Base-by-base conservation (phyloP, 1,140 invertebrate genomes). In the Pogonus chalceus region DNA sequence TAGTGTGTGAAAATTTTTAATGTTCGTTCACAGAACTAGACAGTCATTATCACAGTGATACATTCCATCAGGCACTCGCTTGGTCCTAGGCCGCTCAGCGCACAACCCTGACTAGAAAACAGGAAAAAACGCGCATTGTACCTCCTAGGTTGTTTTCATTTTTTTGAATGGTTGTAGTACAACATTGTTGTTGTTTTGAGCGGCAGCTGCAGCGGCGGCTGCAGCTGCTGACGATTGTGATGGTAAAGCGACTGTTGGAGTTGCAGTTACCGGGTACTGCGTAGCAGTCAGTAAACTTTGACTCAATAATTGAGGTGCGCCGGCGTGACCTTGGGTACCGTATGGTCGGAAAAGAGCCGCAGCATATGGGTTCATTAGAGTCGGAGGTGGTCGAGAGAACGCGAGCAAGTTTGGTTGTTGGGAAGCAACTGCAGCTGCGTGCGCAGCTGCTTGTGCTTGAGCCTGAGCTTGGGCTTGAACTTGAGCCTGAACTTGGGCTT, bases 141-240 rank as follows among this genome's bases (percentile, higher is more conserved):
- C 57, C 52, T 56, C 70, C 81, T 88, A 90, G 63, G 85, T 87
- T 57, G 87, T 90, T 76, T 89, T 89, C 80, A 89, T 85, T 73
- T 90, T 89, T 72, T 90, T 90, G 69, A 87, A 89, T 21, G 87
- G 87, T 63, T 88, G 87, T 65, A 85, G 73, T 16, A 81, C 79
- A 49, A 85, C 82, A 22, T 76, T 76, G 50, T 75, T 73, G 53
- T 69, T 77, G 58, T 68, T 77, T 63, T 68, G 72, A 60, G 54
- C 69, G 64, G 48, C 68, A 61, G 54, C 58, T 53, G 46, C 58
- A 20, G 53, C 64, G 16, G 63, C 60, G 0, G 66, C 67, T 2
- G 63, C 64, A 0, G 65, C 56, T 21, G 60, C 35, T 67, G 68
- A 55, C 58, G 65, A 14, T 62, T 60, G 53, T n/a, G n/a, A n/a